phyloP scores from a whole-genome alignment of 2,888 invertebrate genomes.

The Cheilosia pagana region DNA sequence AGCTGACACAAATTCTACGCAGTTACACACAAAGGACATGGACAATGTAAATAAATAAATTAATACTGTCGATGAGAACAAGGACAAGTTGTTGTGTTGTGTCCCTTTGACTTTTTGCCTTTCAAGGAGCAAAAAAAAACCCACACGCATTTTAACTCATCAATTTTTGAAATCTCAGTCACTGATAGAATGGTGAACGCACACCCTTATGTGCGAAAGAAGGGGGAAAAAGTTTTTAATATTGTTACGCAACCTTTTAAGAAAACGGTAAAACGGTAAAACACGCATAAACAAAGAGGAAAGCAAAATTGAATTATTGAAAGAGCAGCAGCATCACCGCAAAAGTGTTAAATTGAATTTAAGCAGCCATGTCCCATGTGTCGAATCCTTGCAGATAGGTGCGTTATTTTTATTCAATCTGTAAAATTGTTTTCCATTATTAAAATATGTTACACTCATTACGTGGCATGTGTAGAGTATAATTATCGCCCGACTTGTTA shows the following conservation, averaged over 20 bases:
- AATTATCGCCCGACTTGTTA: neutral
- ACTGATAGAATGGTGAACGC: neutral
- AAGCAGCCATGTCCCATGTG: neutral
- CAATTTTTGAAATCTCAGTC: neutral
- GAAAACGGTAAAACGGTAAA: neutral
- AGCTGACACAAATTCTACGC: neutral
- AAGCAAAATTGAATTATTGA: slow-evolving; percentile 4
- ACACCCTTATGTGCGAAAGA: neutral
- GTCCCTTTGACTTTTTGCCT: neutral
- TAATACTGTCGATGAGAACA: neutral
- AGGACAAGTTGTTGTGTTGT: neutral
- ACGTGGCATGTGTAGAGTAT: neutral
- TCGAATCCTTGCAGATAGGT: neutral
- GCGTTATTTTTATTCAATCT: neutral
- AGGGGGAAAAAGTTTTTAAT: neutral
- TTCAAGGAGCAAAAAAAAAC: neutral
- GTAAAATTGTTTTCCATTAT: neutral
- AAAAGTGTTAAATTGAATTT: slow-evolving; percentile 4
- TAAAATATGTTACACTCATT: neutral
- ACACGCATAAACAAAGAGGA: neutral
- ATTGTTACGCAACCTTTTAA: slow-evolving; percentile 7
- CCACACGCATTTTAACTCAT: too few relatives aligned
- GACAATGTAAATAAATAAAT: neutral
- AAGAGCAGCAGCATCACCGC: neutral
- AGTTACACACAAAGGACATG: neutral